phyloP scores from a whole-genome alignment of 2,113 vertebrate species.

The Malurus cyaneus region DNA sequence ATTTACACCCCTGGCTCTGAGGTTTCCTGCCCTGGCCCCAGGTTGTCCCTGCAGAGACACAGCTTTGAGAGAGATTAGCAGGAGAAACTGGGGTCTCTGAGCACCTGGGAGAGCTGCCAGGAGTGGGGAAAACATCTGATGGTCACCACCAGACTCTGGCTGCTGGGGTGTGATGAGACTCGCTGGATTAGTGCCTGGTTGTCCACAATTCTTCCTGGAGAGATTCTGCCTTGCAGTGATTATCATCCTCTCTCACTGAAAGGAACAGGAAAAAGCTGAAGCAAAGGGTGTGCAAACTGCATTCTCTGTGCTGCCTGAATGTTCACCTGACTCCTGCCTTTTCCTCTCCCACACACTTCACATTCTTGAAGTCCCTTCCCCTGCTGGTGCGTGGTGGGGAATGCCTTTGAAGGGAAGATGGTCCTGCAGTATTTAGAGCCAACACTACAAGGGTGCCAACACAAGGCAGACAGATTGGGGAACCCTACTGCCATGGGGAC shows the following conservation, averaged over 20 bases:
- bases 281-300: not conserved
- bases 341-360: not conserved
- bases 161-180: not conserved
- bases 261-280: not conserved
- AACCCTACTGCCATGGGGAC: not conserved
- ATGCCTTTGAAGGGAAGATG: not conserved
- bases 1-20: not conserved
- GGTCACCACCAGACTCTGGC: not conserved
- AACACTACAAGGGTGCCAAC: not conserved
- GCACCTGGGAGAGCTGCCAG: not conserved
- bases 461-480: not conserved
- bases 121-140: not conserved
- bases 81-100: not conserved
- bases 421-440: not conserved
- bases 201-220: not conserved
- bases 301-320: accelerated
- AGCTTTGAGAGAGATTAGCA: not conserved
- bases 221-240: not conserved
- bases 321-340: not conserved
- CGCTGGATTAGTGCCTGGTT: not conserved
- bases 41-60: not conserved
- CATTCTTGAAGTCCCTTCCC: not conserved
- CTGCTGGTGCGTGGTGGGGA: not conserved
- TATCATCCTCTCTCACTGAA: not conserved
- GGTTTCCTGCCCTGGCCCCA: not conserved